Base-by-base conservation (phyloP, 1,140 invertebrate genomes). In the Drosophila arizonae region DNA sequence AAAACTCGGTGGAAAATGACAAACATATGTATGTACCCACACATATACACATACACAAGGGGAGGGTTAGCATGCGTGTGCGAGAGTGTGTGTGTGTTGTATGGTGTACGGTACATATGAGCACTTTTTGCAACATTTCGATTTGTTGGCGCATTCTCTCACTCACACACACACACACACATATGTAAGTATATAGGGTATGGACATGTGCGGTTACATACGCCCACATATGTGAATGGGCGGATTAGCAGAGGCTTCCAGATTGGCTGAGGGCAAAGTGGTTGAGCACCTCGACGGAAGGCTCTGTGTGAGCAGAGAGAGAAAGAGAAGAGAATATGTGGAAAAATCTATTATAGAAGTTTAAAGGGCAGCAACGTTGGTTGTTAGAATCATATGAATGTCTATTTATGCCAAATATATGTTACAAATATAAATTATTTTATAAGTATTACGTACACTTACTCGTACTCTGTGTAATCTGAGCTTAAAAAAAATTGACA, bases 41-140 rank as follows among this genome's bases (percentile, higher is more conserved):
- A 50, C 24, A 43, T 17, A 17, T 17, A 17, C 17, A 28, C 33
- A 48, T 0, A 30, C 45, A 26, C 60, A 60, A 46, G 62, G 60
- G 65, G 71, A 69, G 71, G 71, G 74, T 60, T 85, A 82, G 57
- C 71, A 74, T 87, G 79, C 24, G 64, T 69, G 48, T 69, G 71
- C 17, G 64, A 66, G 48, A 67, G 71, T 68, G 60, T 70, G 60
- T 67, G 48, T 75, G 74, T 80, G 73, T 69, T 39, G 36, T 4
- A 13, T 39, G 36, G 36, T 39, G 36, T 39, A 13, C 64, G 54
- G n/a, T 72, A 72, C 77, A 84, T 88, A 72, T 87, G 84, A 89
- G 82, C 62, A 72, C 79, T 88, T 88, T 87, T 87, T 87, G 84
- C 84, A 87, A 87, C 84, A 87, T 87, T 87, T 88, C 84, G 84